Evolutionary conservation across 1,140 invertebrate species (phyloP).

Genomic region (Bicyclus anynana): DNA sequence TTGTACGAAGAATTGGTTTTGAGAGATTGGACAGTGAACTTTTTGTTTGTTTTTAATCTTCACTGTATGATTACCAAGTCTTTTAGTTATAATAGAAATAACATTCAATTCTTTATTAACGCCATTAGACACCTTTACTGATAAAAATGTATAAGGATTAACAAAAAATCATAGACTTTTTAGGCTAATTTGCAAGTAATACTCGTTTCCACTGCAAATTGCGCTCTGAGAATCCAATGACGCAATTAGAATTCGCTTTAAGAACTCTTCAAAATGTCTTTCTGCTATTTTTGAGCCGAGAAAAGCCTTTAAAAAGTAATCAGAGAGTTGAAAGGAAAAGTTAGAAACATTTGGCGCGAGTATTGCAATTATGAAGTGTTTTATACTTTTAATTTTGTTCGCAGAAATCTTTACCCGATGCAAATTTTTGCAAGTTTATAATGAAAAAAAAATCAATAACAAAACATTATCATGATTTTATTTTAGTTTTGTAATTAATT

Average conservation of each 20-base stretch:
- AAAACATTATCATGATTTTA: no score
- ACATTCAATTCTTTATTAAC: no score
- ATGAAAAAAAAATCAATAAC: neutral
- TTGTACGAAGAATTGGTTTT: constrained; percentile 69
- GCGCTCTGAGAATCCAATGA: constrained; percentile 48
- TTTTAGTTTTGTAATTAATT: neutral
- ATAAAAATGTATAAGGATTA: neutral
- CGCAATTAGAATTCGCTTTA: constrained; percentile 44
- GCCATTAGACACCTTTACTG: no score
- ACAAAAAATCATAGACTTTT: constrained; percentile 15
- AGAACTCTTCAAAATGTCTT: constrained; percentile 43
- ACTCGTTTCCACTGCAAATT: constrained; percentile 34
- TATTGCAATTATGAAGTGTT: constrained; percentile 52
- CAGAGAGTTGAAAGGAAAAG: constrained; percentile 50
- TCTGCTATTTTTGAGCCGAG: constrained; percentile 46
- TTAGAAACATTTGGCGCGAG: constrained; percentile 51
- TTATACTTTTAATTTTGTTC: constrained; percentile 61
- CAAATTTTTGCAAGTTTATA: neutral
- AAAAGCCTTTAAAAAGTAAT: constrained; percentile 66
- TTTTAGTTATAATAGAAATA: neutral
- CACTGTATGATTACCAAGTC: neutral
- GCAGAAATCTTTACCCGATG: constrained; percentile 21
- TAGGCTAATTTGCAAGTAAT: constrained; percentile 37
- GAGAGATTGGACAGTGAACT: constrained; percentile 65
- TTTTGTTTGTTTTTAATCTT: constrained; percentile 30